These are phyloP conservation scores for Scaptomyza hsui DNA, from an alignment of 1,140 invertebrate genomes.

Conservation along the genomic window DNA sequence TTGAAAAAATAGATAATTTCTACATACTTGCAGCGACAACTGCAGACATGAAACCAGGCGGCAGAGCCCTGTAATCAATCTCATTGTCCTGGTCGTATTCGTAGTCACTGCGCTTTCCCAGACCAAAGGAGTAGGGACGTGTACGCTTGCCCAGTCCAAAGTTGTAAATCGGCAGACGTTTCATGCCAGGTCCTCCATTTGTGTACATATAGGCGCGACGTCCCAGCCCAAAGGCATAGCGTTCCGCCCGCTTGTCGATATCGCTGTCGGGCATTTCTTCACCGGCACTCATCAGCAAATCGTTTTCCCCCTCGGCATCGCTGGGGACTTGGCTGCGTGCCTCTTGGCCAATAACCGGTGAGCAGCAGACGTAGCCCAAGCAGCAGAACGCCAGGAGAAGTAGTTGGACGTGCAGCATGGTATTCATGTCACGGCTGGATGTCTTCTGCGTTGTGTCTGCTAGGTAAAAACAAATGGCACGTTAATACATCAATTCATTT, in stretches of 20 bases:
- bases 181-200: conserved; percentile 73
- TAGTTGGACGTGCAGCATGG: conserved; percentile 55
- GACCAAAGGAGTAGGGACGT: conserved; percentile 78
- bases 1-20: not conserved
- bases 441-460: conserved; percentile 26
- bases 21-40: conserved; percentile 17
- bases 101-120: conserved; percentile 79
- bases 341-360: conserved; percentile 55
- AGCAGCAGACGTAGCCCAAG: conserved; percentile 65
- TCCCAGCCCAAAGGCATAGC: conserved; percentile 78
- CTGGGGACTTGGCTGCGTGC: conserved; percentile 30
- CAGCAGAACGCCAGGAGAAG: conserved; percentile 66
- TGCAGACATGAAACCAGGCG: conserved; percentile 43
- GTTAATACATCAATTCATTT: conserved; percentile 11
- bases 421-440: conserved; percentile 53
- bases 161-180: conserved; percentile 81
- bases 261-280: conserved; percentile 52
- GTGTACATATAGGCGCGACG: conserved; percentile 79
- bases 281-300: conserved; percentile 28
- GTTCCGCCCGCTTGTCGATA: conserved; percentile 74
- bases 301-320: conserved; percentile 41
- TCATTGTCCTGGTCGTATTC: conserved; percentile 69
- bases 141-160: conserved; percentile 83
- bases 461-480: conserved; percentile 43
- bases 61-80: conserved; percentile 56